Percentiles rank a stretch among this genome's conserved stretches.
phyloP scores from a whole-genome alignment of 2,888 invertebrate genomes.

The Cecidostiba fungosa region DNA sequence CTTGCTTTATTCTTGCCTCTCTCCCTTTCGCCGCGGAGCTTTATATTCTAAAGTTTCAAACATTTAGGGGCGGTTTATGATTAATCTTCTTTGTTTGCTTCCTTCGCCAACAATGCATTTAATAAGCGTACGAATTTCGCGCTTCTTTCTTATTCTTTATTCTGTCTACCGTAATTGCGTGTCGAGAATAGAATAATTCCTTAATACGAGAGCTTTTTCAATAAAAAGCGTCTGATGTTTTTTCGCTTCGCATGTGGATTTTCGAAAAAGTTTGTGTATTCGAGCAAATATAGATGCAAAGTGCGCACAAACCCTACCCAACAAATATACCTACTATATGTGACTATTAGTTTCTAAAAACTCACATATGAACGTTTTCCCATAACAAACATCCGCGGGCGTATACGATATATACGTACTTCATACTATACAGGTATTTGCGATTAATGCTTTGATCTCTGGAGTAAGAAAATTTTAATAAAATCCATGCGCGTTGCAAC shows the following conservation, averaged over 20 bases:
- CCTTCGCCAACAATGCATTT: conserved; percentile 50
- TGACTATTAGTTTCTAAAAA: conserved; percentile 5
- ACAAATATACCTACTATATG: neutral
- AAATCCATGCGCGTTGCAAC: neutral
- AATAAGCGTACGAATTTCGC: conserved; percentile 49
- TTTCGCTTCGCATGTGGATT: neutral
- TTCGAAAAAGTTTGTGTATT: neutral
- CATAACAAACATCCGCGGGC: neutral
- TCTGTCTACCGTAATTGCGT: conserved; percentile 4
- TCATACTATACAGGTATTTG: neutral
- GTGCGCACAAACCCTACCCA: neutral
- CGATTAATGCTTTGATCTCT: neutral
- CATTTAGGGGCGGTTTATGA: conserved; percentile 58
- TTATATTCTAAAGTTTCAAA: conserved; percentile 62
- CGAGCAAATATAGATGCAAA: neutral
- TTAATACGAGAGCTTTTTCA: neutral
- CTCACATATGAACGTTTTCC: neutral
- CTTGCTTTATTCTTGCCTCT: conserved; percentile 59
- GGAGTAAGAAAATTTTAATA: neutral
- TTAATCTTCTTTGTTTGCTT: conserved; percentile 62
- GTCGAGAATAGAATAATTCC: conserved; percentile 35
- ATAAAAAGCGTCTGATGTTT: neutral
- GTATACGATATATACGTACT: neutral
- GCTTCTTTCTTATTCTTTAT: neutral
- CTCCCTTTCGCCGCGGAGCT: conserved; percentile 49